Percentiles rank a stretch among this genome's conserved stretches.
Evolutionary conservation across 2,888 invertebrate species (phyloP).

Genomic region (Eurytoma californica): DNA sequence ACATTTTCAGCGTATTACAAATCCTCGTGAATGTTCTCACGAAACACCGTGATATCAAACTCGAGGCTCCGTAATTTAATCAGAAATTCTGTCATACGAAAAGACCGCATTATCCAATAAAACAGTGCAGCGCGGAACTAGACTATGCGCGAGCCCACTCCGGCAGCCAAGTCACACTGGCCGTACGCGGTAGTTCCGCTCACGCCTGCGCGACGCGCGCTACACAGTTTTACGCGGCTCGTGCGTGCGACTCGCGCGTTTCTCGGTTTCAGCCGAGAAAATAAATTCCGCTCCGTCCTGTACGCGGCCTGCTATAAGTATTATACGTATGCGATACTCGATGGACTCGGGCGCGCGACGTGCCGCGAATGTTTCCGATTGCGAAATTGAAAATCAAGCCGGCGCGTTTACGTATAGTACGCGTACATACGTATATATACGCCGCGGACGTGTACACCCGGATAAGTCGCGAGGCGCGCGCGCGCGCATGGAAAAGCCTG

Average conservation of each 20-base stretch:
- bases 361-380: constrained; percentile 23
- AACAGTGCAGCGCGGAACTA: neutral
- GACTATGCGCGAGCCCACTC: neutral
- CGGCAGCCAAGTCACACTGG: too few relatives aligned
- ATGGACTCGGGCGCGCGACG: constrained; percentile 16
- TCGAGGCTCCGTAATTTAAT: too few relatives aligned
- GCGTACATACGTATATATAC: too few relatives aligned
- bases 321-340: constrained; percentile 8
- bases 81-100: too few relatives aligned
- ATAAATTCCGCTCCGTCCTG: constrained; percentile 14
- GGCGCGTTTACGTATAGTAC: neutral
- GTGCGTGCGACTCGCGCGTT: neutral
- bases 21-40: too few relatives aligned
- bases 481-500: neutral
- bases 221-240: neutral
- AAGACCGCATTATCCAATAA: neutral
- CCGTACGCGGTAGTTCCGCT: neutral
- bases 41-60: too few relatives aligned
- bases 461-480: neutral
- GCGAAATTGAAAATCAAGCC: constrained; percentile 44
- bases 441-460: too few relatives aligned
- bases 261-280: neutral
- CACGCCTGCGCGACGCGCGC: neutral
- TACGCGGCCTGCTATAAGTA: neutral
- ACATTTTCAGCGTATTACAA: too few relatives aligned